These are phyloP conservation scores for Protosalanx chinensis DNA, from an alignment of 2,797 vertebrate species.

Conservation along the genomic window DNA sequence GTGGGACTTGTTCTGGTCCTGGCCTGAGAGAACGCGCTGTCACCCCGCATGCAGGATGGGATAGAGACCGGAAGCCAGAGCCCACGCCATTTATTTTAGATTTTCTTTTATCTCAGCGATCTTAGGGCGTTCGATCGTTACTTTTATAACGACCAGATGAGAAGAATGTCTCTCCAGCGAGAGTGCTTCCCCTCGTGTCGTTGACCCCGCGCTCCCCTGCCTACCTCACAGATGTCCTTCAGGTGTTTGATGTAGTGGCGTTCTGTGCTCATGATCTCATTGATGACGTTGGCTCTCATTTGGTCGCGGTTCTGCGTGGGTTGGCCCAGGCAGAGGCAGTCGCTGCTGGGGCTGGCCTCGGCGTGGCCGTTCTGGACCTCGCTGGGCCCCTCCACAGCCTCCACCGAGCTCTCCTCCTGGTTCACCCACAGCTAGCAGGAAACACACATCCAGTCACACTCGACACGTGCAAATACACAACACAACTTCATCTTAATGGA, in stretches of 20 bases:
- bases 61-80: too few species aligned
- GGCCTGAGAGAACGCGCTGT: neutral
- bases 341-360: slow-evolving; percentile 72
- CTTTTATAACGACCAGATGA: too few species aligned
- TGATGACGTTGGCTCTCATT: slow-evolving; percentile 91
- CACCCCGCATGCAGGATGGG: too few species aligned
- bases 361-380: slow-evolving; percentile 86
- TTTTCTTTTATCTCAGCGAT: too few species aligned
- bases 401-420: slow-evolving; percentile 78
- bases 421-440: slow-evolving; percentile 81
- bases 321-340: slow-evolving; percentile 82
- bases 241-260: slow-evolving; percentile 88
- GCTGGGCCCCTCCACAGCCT: slow-evolving; percentile 73
- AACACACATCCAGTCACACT: neutral
- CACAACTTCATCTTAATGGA: neutral
- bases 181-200: too few species aligned
- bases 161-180: too few species aligned
- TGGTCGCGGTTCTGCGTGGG: slow-evolving; percentile 86
- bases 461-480: neutral
- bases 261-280: slow-evolving; percentile 89
- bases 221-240: slow-evolving; percentile 86
- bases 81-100: too few species aligned
- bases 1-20: neutral
- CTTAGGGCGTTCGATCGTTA: too few species aligned
- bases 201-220: too few species aligned